A percentile compares a stretch with the other conserved stretches of the same genome.
phyloP scores from a whole-genome alignment of 2,888 invertebrate genomes.

The Drosophila ustulata region DNA sequence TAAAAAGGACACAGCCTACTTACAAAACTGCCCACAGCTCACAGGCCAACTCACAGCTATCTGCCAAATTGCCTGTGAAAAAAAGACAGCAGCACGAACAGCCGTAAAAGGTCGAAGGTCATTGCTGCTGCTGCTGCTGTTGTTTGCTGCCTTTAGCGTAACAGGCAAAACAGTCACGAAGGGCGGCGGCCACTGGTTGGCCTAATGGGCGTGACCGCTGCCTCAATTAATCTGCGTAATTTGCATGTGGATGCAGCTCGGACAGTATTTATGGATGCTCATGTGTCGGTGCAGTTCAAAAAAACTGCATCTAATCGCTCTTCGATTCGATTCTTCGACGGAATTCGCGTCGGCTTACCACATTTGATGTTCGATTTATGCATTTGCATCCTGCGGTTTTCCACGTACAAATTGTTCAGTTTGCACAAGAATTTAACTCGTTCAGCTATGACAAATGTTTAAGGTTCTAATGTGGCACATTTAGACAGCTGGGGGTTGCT shows the following conservation, averaged over 20 bases:
- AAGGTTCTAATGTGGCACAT: too few relatives aligned
- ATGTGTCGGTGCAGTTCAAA: conserved; percentile 47
- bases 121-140: conserved; percentile 24
- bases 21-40: conserved; percentile 7
- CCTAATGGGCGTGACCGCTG: conserved; percentile 67
- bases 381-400: conserved; percentile 59
- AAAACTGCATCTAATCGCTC: conserved; percentile 45
- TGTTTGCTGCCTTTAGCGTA: conserved; percentile 13
- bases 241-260: conserved; percentile 64
- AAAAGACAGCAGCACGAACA: conserved; percentile 35
- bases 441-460: neutral
- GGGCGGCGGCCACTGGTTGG: conserved; percentile 15
- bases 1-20: conserved; percentile 48
- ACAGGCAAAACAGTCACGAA: conserved; percentile 30
- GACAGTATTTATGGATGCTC: neutral
- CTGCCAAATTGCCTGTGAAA: conserved; percentile 66
- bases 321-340: conserved; percentile 37
- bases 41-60: conserved; percentile 31
- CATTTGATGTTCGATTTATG: conserved; percentile 47
- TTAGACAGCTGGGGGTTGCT: too few relatives aligned
- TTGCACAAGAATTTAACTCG: neutral
- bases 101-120: conserved; percentile 75
- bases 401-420: conserved; percentile 37
- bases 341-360: conserved; percentile 49
- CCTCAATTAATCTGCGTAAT: conserved; percentile 69